A percentile compares a stretch with the other conserved stretches of the same genome.
Evolutionary conservation across 2,888 invertebrate genomes (phyloP).

Genomic region (Coleophora flavipennella): DNA sequence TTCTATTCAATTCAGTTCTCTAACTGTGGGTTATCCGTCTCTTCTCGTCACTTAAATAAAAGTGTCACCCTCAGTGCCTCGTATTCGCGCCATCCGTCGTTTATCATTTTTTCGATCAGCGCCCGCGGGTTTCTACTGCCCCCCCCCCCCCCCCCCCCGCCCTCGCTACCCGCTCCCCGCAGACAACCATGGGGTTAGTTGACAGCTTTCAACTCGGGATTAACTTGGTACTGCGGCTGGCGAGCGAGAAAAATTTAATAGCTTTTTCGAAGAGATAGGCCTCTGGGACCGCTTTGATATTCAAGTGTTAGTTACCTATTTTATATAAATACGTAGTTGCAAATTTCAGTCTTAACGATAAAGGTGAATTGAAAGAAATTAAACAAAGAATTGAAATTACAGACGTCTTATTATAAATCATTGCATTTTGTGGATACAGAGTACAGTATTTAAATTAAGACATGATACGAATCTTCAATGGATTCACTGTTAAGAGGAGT

Average conservation of each 20-base stretch:
- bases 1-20: not conserved
- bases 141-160: conserved; percentile 1
- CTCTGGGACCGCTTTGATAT: conserved; percentile 27
- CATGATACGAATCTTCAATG: conserved; percentile 4
- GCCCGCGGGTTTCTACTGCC: conserved; percentile 9
- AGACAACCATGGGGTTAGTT: conserved; percentile 44
- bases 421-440: conserved; percentile 4
- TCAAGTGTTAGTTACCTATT: conserved; percentile 22
- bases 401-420: conserved; percentile 2
- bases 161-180: too few species aligned
- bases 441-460: conserved; percentile 3
- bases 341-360: not conserved
- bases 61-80: conserved; percentile 37
- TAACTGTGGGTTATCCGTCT: conserved; percentile 21
- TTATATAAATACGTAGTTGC: not conserved
- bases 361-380: not conserved
- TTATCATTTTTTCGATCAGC: conserved; percentile 56
- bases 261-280: conserved; percentile 38
- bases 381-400: not conserved
- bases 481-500: too few species aligned
- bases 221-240: conserved; percentile 41
- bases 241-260: conserved; percentile 49
- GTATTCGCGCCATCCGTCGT: conserved; percentile 37
- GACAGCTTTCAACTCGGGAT: conserved; percentile 58
- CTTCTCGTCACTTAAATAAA: conserved; percentile 25